Evolutionary conservation across 2,797 vertebrate genomes (phyloP).

Genomic region (Cyprinodon diabolis): DNA sequence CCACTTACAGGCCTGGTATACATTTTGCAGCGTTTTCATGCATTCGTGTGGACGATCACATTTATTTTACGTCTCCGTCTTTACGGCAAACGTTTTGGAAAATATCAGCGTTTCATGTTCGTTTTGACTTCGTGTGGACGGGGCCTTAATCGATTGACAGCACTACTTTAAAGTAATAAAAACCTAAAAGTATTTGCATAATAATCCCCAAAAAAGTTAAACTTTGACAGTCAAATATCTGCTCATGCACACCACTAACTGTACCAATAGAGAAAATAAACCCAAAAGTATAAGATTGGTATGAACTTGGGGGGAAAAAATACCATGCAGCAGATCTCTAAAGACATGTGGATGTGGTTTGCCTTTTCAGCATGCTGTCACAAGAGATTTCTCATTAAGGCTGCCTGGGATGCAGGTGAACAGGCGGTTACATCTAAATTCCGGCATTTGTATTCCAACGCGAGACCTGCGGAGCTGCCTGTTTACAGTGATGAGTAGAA

Average conservation of each 20-base stretch:
- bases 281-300: not conserved
- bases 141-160: too few species aligned
- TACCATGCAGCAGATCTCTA: slow-evolving; percentile 9
- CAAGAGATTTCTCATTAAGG: slow-evolving; percentile 59
- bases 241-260: not conserved
- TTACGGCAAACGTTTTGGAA: too few species aligned
- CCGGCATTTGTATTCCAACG: slow-evolving; percentile 68
- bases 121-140: too few species aligned
- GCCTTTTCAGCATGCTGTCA: slow-evolving; percentile 14
- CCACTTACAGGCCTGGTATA: too few species aligned
- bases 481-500: slow-evolving; percentile 69
- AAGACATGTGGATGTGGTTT: not conserved
- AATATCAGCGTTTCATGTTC: too few species aligned
- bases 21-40: too few species aligned
- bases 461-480: slow-evolving; percentile 34
- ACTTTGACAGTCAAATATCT: not conserved
- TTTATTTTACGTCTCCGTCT: too few species aligned
- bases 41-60: too few species aligned
- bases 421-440: slow-evolving; percentile 67
- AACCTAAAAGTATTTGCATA: not conserved
- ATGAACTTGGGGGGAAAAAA: slow-evolving; percentile 7
- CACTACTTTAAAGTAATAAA: not conserved
- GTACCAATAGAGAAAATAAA: not conserved
- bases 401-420: slow-evolving; percentile 61
- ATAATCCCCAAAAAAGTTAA: not conserved